These are phyloP conservation scores for Seriola dumerili DNA, from an alignment of 2,113 vertebrate genomes.

Conservation along the genomic window DNA sequence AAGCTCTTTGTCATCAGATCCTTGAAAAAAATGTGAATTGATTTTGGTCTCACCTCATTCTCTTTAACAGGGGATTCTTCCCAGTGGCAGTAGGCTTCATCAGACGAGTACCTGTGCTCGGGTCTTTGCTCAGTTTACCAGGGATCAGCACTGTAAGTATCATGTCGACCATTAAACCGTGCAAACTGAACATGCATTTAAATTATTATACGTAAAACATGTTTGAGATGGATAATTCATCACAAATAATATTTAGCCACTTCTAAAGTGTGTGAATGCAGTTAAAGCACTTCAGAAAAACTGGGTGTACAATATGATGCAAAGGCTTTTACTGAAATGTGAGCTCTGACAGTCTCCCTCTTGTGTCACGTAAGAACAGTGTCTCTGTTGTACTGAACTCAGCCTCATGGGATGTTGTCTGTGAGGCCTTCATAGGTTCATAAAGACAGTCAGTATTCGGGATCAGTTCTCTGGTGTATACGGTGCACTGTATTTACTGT, in stretches of 20 bases:
- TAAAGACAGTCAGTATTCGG: not conserved
- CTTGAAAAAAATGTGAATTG: not conserved
- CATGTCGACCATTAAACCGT: not conserved
- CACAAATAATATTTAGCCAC: not conserved
- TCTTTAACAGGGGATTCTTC: conserved; percentile 92
- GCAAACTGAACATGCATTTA: not conserved
- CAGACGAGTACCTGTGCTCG: conserved; percentile 94
- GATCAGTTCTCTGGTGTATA: not conserved
- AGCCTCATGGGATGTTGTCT: not conserved
- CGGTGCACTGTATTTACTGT: not conserved
- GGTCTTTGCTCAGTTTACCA: conserved; percentile 95
- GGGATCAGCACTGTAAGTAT: conserved; percentile 94
- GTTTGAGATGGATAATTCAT: not conserved
- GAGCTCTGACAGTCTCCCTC: not conserved
- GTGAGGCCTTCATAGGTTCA: not conserved
- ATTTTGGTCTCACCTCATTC: not conserved
- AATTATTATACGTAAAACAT: not conserved
- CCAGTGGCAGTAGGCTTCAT: conserved; percentile 97
- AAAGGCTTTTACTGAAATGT: not conserved
- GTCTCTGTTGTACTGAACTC: conserved; percentile 8
- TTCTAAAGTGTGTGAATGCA: not conserved
- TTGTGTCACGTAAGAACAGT: not conserved
- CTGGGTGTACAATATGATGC: too few species aligned
- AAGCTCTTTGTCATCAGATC: not conserved
- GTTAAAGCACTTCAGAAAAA: not conserved